Conservation (phyloP, 2,113 vertebrate genomes). For the Phycodurus eques region DNA sequence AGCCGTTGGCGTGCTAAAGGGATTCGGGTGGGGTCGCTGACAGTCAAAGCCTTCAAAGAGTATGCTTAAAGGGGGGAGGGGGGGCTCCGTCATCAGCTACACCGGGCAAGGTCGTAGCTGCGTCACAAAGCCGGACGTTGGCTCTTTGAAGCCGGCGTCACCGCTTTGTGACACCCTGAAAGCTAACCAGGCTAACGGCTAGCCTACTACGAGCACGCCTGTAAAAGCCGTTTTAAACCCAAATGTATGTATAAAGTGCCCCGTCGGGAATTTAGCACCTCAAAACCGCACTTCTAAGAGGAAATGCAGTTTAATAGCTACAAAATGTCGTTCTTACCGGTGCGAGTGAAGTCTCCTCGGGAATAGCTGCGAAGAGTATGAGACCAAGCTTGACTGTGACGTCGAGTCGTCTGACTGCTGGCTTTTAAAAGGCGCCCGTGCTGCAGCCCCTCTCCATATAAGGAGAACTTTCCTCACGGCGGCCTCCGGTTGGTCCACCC, state of each 20-base stretch:
- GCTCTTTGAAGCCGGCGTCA: background rate
- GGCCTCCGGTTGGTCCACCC: conserved; percentile 62
- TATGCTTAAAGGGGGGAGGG: background rate
- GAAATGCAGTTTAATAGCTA: background rate
- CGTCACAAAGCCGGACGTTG: background rate
- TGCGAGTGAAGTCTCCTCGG: background rate
- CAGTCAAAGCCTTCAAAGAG: background rate
- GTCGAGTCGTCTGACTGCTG: background rate
- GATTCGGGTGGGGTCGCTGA: background rate
- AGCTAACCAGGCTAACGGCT: background rate
- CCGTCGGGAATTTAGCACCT: too few relatives aligned
- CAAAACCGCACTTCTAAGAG: background rate
- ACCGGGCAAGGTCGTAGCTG: background rate
- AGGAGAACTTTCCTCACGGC: conserved; percentile 74
- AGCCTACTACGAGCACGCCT: background rate
- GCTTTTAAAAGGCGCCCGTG: conserved; percentile 6
- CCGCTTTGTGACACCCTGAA: background rate
- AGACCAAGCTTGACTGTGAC: background rate
- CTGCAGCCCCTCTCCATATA: conserved; percentile 74
- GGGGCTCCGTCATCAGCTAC: background rate
- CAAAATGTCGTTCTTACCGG: background rate
- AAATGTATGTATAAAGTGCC: too few relatives aligned
- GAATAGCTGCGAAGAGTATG: too few relatives aligned
- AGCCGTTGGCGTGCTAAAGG: background rate
- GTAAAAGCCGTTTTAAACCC: background rate